phyloP scores from a whole-genome alignment of 53 echinoderm and acorn worm species.

The Zoroaster sp. region DNA sequence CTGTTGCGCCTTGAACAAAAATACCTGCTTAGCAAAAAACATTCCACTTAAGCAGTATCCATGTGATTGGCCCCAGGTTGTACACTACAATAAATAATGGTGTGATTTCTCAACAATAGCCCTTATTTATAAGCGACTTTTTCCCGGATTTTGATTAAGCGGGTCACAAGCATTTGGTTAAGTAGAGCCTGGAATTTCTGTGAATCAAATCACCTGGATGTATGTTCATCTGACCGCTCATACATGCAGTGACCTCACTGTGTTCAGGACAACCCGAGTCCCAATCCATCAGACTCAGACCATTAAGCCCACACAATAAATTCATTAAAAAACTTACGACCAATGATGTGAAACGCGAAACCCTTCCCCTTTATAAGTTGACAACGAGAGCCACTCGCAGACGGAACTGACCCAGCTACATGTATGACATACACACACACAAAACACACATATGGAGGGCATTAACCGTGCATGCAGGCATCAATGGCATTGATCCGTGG shows the following conservation, averaged over 20 bases:
- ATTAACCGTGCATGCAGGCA: not conserved
- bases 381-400: not conserved
- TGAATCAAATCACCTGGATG: not conserved
- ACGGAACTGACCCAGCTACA: not conserved
- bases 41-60: too few species aligned
- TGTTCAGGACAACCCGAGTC: not conserved
- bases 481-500: not conserved
- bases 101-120: too few species aligned
- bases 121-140: too few species aligned
- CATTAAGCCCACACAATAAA: constrained; percentile 36
- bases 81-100: too few species aligned
- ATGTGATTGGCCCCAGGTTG: too few species aligned
- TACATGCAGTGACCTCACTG: constrained; percentile 4
- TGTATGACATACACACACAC: not conserved
- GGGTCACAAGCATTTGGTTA: too few species aligned
- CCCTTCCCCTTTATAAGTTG: not conserved
- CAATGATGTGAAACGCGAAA: not conserved
- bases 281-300: constrained; percentile 1
- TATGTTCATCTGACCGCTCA: not conserved
- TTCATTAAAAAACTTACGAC: constrained; percentile 37
- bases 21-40: too few species aligned
- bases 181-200: not conserved
- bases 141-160: too few species aligned
- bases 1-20: too few species aligned
- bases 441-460: constrained; percentile 2